Percentiles rank a stretch among this genome's conserved stretches.
phyloP scores from a whole-genome alignment of 1,140 invertebrate genomes.

The Cherax quadricarinatus region DNA sequence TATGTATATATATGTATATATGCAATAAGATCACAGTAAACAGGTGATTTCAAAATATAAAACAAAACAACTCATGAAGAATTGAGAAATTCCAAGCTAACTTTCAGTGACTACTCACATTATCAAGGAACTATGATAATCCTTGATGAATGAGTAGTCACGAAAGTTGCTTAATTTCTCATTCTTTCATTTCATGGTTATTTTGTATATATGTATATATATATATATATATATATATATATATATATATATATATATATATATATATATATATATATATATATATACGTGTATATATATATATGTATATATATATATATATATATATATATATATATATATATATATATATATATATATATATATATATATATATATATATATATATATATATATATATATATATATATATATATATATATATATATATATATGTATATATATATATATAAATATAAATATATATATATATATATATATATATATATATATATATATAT shows the following conservation, averaged over 20 bases:
- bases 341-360: conserved; percentile 13
- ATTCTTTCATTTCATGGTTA: conserved; percentile 12
- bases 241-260: neutral
- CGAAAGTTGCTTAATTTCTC: too few species aligned
- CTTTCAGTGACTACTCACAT: too few species aligned
- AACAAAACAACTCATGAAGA: too few species aligned
- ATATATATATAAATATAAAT: neutral
- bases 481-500: neutral
- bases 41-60: too few species aligned
- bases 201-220: too few species aligned
- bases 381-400: conserved; percentile 13
- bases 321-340: conserved; percentile 13
- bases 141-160: too few species aligned
- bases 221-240: neutral
- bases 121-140: too few species aligned
- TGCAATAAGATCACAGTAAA: too few species aligned
- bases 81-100: too few species aligned
- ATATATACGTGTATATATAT: conserved; percentile 4
- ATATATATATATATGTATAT: too few species aligned
- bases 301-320: conserved; percentile 6
- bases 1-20: too few species aligned
- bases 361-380: conserved; percentile 13
- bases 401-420: conserved; percentile 13
- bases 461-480: conserved; percentile 22
- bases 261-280: neutral